Evolutionary conservation across 2,113 vertebrate genomes (phyloP).

Genomic region (Hydrolagus affinis): DNA sequence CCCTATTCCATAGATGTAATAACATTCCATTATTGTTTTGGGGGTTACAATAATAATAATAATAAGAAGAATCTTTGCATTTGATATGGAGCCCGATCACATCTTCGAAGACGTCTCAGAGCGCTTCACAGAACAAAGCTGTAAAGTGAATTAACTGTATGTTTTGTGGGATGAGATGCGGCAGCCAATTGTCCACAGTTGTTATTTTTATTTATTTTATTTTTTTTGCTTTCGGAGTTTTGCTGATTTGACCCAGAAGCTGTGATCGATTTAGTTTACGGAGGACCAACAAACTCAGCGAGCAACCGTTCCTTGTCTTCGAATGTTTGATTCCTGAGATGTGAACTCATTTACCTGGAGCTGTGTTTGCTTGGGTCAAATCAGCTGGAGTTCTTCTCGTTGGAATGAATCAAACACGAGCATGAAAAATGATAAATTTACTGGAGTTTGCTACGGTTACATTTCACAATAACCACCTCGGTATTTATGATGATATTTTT

Average conservation of each 20-base stretch:
- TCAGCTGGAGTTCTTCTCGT: neutral
- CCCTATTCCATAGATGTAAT: neutral
- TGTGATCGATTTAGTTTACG: too few species aligned
- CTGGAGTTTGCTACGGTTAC: neutral
- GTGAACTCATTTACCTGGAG: neutral
- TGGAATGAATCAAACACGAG: neutral
- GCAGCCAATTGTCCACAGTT: too few species aligned
- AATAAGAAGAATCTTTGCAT: too few species aligned
- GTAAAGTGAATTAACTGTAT: too few species aligned
- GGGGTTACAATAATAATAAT: neutral
- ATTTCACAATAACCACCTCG: neutral
- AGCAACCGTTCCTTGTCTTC: neutral
- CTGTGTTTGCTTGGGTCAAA: neutral
- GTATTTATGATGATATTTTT: neutral
- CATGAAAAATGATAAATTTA: neutral
- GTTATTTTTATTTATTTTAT: too few species aligned
- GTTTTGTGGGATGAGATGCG: too few species aligned
- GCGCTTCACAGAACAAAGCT: too few species aligned
- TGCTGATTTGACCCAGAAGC: too few species aligned
- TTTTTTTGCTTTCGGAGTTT: too few species aligned
- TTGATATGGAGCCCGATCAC: too few species aligned
- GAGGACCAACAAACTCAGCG: too few species aligned
- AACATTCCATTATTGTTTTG: constrained; percentile 7
- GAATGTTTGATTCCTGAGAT: neutral
- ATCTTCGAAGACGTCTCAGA: too few species aligned